phyloP scores from a whole-genome alignment of 2,888 invertebrate genomes.

The Ophion costatus region DNA sequence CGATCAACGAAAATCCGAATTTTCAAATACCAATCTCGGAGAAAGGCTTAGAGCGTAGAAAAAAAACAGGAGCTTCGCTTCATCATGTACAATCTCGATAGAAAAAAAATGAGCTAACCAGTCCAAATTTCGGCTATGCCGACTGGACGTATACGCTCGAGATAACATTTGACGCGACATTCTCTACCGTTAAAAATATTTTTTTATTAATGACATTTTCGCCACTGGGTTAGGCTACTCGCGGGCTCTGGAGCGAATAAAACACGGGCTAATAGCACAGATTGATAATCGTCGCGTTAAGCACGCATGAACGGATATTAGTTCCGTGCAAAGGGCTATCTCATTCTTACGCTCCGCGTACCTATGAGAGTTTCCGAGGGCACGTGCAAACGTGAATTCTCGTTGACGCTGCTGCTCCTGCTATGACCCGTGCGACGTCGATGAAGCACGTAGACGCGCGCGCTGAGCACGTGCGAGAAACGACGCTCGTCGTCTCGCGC shows the following conservation, averaged over 20 bases:
- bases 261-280: constrained; percentile 79
- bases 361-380: neutral
- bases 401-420: neutral
- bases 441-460: constrained; percentile 20
- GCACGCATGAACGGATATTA: constrained; percentile 81
- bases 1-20: too few species aligned
- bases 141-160: neutral
- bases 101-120: too few species aligned
- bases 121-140: too few species aligned
- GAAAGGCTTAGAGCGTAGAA: too few species aligned
- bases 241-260: too few species aligned
- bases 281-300: constrained; percentile 82
- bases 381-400: constrained; percentile 17
- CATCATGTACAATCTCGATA: too few species aligned
- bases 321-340: constrained; percentile 60
- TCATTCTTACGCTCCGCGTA: constrained; percentile 11
- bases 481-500: constrained; percentile 43
- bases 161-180: neutral
- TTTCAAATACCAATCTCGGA: too few species aligned
- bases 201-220: neutral
- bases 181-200: neutral
- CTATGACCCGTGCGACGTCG: constrained; percentile 33
- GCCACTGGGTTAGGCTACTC: too few species aligned
- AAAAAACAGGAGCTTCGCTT: too few species aligned
- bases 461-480: constrained; percentile 18